Conservation (phyloP, 2,113 vertebrate species). For the Oostethus manadensis region DNA sequence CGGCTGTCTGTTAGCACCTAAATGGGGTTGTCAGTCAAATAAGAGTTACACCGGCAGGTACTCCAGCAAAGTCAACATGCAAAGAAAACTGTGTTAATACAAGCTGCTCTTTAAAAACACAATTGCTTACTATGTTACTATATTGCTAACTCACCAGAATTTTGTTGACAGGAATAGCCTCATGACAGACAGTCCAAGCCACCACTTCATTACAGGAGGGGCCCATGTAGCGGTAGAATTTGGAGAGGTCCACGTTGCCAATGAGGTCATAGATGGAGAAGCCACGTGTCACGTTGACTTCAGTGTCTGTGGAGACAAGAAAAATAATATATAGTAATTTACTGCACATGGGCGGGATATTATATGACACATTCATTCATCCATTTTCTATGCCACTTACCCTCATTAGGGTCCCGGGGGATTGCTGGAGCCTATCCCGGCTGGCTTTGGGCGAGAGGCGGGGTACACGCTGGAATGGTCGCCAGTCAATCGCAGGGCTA, state of each 20-base stretch:
- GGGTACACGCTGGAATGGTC: too few relatives aligned
- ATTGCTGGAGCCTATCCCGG: too few relatives aligned
- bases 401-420: too few relatives aligned
- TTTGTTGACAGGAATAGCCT: conserved; percentile 55
- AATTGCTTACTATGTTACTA: too few relatives aligned
- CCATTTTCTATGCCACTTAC: too few relatives aligned
- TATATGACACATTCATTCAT: too few relatives aligned
- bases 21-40: background rate
- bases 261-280: conserved; percentile 64
- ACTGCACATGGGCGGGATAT: too few relatives aligned
- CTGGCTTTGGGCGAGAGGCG: too few relatives aligned
- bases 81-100: background rate
- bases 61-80: background rate
- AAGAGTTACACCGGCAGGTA: background rate
- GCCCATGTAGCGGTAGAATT: conserved; percentile 70
- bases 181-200: conserved; percentile 72
- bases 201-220: conserved; percentile 64
- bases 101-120: background rate
- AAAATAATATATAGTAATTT: background rate
- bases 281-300: background rate
- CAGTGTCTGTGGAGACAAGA: conserved; percentile 8
- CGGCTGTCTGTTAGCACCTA: background rate
- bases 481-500: too few relatives aligned
- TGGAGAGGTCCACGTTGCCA: conserved; percentile 46
- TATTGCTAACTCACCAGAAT: conserved; percentile 34